Evolutionary conservation across 2,888 invertebrate genomes (phyloP), one percentile per base, ranked within the genome.

Genomic region (Synergus japonicus): DNA sequence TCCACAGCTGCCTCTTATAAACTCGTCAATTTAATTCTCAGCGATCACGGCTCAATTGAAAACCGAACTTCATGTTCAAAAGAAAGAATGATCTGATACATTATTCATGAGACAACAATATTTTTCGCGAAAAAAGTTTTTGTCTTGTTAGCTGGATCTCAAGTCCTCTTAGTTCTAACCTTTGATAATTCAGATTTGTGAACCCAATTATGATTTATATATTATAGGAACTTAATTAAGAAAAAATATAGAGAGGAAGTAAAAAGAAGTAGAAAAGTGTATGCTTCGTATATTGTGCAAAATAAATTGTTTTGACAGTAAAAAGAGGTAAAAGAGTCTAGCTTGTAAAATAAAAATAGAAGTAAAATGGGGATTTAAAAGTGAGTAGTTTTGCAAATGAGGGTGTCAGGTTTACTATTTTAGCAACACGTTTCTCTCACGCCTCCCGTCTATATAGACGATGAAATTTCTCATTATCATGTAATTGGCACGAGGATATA

Each of bases 401-500:
- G 49, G 49, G 15, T 69, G 69, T 69, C 69, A 41, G 37, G 15
- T 69, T 69, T 10, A n/a, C n/a, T 54, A 73, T 73, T 73, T 73
- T 8, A 54, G 49, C n/a, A 5, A 37, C 49, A 54, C n/a, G 15
- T 37, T 73, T 54, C 73, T n/a, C 69, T 69, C 46, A 1, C 29
- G 69, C 29, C 46, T n/a, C 29, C 1, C 46, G 12, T 7, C 46
- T 46, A 64, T 44, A 54, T 73, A 8, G 37, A 54, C 37, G 37
- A 73, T 73, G 37, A 73, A 73, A 49, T 54, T 73, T 73, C 49
- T 37, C 69, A 69, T 69, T 73, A 73, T 46, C 29, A 73, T 54
- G 73, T 73, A 73, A 73, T 73, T 73, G 54, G 73, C 73, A 73
- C 73, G 54, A 73, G 73, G 73, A 73, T 73, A 73, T 49, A n/a